phyloP scores from a whole-genome alignment of 2,113 vertebrate genomes.

The Lichenostomus cassidix region DNA sequence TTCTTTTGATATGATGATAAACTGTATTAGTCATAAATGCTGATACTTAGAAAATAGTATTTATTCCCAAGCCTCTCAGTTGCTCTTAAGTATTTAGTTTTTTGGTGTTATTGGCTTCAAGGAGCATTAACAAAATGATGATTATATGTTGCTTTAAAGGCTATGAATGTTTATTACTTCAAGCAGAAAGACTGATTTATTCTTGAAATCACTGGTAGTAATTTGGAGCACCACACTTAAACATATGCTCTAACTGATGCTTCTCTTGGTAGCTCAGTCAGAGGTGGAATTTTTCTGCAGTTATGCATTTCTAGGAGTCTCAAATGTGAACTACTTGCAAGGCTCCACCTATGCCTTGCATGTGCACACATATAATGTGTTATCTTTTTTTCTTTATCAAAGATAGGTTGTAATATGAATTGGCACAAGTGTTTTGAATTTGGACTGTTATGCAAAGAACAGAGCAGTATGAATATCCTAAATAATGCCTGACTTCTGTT shows the following conservation, averaged over 20 bases:
- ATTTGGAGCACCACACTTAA: background rate
- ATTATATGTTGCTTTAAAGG: conserved; percentile 10
- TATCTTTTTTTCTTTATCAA: background rate
- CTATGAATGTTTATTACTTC: conserved; percentile 16
- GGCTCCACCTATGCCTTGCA: background rate
- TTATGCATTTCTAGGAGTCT: background rate
- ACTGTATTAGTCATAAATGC: background rate
- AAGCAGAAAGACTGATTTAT: conserved; percentile 2
- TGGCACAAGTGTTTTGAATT: background rate
- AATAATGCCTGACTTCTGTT: background rate
- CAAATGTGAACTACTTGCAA: fast-evolving
- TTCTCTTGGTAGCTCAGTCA: background rate
- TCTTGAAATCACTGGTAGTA: background rate
- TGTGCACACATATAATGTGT: background rate
- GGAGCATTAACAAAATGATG: background rate
- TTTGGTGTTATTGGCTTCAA: conserved; percentile 4
- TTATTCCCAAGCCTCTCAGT: conserved; percentile 11
- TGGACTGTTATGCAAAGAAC: background rate
- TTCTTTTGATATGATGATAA: background rate
- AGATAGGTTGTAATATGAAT: background rate
- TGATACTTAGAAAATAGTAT: background rate
- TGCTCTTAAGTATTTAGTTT: conserved; percentile 22
- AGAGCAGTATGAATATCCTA: background rate
- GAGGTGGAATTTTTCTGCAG: background rate
- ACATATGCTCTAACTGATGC: background rate